Conservation (phyloP, 2,888 invertebrate species). For the Iselma pallidipennis region DNA sequence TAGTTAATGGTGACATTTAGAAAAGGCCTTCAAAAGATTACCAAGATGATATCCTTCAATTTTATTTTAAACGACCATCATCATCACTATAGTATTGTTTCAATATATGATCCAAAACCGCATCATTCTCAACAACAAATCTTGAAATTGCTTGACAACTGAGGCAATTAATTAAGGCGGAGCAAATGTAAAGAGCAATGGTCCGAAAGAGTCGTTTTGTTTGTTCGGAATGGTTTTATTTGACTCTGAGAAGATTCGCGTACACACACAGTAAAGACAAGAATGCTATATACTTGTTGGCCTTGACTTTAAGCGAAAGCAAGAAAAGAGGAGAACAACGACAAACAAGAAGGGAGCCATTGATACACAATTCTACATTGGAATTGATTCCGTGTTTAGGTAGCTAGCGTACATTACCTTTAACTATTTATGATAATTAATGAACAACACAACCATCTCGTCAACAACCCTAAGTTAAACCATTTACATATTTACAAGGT, state of each 20-base stretch:
- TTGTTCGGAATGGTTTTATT: neutral
- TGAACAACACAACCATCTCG: no score
- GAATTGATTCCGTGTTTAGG: neutral
- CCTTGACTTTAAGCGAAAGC: constrained; percentile 20
- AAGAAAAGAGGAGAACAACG: constrained; percentile 9
- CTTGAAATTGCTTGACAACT: neutral
- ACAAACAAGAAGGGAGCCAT: neutral
- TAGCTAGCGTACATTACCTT: no score
- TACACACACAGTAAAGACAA: constrained; percentile 17
- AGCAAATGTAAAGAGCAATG: constrained; percentile 23
- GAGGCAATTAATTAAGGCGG: constrained; percentile 25
- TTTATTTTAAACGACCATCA: neutral
- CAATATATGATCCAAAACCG: no score
- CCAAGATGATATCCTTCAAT: neutral
- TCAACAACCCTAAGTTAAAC: no score
- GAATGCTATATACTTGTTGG: constrained; percentile 19
- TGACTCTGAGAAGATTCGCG: constrained; percentile 15
- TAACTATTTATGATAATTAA: constrained; percentile 6
- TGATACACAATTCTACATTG: neutral
- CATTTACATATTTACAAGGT: no score
- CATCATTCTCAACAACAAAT: neutral
- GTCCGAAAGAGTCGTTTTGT: constrained; percentile 9
- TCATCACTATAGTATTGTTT: no score
- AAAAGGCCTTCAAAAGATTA: neutral
- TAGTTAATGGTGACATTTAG: neutral